Evolutionary conservation across 2,797 vertebrate species (phyloP).

Genomic region (Onychomys arenicola): DNA sequence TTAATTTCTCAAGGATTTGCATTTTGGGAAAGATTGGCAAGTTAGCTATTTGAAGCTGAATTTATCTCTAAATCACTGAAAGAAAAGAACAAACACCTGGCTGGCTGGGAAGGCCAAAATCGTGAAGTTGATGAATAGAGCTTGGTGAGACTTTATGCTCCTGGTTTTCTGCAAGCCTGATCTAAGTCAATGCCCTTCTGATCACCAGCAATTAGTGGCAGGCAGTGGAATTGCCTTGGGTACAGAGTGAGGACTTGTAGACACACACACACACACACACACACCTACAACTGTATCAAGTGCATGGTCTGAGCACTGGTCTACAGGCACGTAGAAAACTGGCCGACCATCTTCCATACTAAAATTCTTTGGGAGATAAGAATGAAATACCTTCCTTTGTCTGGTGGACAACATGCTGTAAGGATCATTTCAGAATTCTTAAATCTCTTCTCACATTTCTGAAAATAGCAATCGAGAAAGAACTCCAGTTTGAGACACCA

Average conservation of each 20-base stretch:
- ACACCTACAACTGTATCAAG: not conserved
- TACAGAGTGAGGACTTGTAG: not conserved
- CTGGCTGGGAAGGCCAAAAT: conserved; percentile 28
- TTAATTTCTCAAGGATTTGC: conserved; percentile 67
- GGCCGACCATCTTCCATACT: not conserved
- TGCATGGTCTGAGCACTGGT: not conserved
- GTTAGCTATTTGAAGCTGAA: conserved; percentile 56
- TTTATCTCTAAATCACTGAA: conserved; percentile 53
- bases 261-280: not conserved
- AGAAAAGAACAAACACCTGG: conserved; percentile 53
- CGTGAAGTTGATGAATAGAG: conserved; percentile 21
- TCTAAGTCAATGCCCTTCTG: not conserved
- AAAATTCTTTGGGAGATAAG: conserved; percentile 23
- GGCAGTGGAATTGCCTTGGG: not conserved
- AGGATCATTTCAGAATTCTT: conserved; percentile 32
- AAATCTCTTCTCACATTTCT: conserved; percentile 22
- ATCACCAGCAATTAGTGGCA: not conserved
- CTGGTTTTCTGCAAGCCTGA: conserved; percentile 45
- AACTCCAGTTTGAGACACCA: conserved; percentile 34
- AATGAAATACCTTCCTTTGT: conserved; percentile 20
- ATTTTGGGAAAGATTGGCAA: conserved; percentile 16
- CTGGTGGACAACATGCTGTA: not conserved
- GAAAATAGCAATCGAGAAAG: conserved; percentile 4
- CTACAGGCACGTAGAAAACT: not conserved
- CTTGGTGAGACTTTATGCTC: not conserved